Conservation (phyloP, 2,797 vertebrate genomes). For the Morelia viridis region DNA sequence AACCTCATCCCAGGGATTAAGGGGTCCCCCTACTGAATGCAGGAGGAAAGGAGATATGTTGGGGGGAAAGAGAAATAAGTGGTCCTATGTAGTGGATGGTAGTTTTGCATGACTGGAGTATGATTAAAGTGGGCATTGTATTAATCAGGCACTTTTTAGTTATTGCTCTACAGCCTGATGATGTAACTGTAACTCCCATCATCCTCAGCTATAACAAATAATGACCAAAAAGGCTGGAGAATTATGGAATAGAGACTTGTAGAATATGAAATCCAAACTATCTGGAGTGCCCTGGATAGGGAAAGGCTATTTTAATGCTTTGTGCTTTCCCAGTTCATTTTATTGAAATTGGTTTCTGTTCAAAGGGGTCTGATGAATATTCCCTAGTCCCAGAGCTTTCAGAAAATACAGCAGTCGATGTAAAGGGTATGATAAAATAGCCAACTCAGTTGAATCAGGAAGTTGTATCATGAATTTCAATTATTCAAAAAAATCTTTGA, state of each 20-base stretch:
- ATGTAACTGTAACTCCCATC: neutral
- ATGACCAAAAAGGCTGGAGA: neutral
- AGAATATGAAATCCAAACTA: neutral
- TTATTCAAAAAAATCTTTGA: neutral
- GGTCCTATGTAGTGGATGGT: neutral
- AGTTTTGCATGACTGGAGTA: neutral
- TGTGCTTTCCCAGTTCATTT: neutral
- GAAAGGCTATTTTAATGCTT: neutral
- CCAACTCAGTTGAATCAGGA: neutral
- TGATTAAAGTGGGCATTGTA: neutral
- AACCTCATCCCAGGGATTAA: neutral
- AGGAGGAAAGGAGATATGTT: neutral
- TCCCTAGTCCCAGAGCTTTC: neutral
- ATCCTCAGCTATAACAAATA: neutral
- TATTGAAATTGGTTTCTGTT: neutral
- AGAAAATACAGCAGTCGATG: neutral
- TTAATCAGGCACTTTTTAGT: neutral
- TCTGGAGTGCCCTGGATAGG: neutral
- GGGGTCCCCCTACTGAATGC: neutral
- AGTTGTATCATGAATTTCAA: neutral
- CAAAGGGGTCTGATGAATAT: neutral
- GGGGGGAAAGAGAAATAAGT: neutral
- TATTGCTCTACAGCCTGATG: neutral
- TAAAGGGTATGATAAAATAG: neutral
- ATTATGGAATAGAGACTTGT: neutral